These are phyloP conservation scores for Protonemura montana DNA, from an alignment of 2,888 invertebrate genomes.

Conservation along the genomic window DNA sequence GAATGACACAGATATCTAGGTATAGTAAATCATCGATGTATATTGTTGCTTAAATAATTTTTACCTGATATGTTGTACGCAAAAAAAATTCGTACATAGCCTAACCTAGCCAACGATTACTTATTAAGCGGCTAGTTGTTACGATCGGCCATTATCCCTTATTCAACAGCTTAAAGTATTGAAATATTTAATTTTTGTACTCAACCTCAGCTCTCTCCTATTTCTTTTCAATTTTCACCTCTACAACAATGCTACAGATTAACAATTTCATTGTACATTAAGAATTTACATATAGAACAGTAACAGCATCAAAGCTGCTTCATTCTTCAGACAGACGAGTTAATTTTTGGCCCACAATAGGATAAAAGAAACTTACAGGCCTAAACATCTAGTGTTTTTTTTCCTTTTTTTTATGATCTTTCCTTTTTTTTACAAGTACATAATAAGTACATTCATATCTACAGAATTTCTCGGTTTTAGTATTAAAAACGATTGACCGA, in stretches of 20 bases:
- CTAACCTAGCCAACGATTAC: too few species aligned
- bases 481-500: too few species aligned
- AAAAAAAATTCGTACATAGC: neutral
- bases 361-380: neutral
- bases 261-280: neutral
- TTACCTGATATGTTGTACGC: constrained; percentile 8
- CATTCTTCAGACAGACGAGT: neutral
- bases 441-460: too few species aligned
- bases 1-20: too few species aligned
- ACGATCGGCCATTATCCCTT: constrained; percentile 1
- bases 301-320: neutral
- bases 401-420: neutral
- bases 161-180: neutral
- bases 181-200: neutral
- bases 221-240: neutral
- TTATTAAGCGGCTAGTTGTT: neutral
- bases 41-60: too few species aligned
- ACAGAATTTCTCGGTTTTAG: too few species aligned
- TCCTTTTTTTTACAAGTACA: too few species aligned
- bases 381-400: neutral
- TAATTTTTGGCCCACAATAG: neutral
- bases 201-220: neutral
- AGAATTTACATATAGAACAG: neutral
- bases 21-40: neutral
- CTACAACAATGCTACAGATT: neutral